Conservation (phyloP, 2,888 invertebrate genomes). For the Lasioglossum figueresi region DNA sequence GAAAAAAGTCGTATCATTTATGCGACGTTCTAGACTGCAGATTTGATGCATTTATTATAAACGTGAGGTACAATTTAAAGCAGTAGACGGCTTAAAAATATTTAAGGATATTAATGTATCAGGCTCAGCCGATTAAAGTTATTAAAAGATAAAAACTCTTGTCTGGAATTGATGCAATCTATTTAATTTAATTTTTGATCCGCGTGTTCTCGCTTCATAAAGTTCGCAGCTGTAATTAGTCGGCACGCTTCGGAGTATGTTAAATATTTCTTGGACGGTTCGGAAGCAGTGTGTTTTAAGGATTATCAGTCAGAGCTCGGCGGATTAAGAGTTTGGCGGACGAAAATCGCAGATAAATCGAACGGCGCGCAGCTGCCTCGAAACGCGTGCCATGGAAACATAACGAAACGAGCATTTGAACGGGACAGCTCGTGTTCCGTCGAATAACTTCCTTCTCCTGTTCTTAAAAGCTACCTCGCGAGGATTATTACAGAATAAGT, state of each 20-base stretch:
- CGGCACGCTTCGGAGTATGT: neutral
- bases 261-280: neutral
- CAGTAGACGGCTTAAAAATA: no score
- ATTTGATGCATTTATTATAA: no score
- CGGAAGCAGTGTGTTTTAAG: neutral
- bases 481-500: conserved; percentile 11
- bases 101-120: no score
- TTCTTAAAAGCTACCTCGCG: neutral
- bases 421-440: neutral
- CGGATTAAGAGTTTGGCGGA: neutral
- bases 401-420: neutral
- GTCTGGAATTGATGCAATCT: no score
- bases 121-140: no score
- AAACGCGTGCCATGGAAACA: neutral
- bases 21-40: no score
- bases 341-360: neutral
- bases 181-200: no score
- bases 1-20: no score
- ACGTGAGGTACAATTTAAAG: no score
- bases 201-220: no score
- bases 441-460: neutral
- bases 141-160: no score
- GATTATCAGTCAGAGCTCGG: neutral
- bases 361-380: neutral
- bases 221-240: neutral